Evolutionary conservation across 2,113 vertebrate species (phyloP).

Genomic region (Anolis carolinensis): DNA sequence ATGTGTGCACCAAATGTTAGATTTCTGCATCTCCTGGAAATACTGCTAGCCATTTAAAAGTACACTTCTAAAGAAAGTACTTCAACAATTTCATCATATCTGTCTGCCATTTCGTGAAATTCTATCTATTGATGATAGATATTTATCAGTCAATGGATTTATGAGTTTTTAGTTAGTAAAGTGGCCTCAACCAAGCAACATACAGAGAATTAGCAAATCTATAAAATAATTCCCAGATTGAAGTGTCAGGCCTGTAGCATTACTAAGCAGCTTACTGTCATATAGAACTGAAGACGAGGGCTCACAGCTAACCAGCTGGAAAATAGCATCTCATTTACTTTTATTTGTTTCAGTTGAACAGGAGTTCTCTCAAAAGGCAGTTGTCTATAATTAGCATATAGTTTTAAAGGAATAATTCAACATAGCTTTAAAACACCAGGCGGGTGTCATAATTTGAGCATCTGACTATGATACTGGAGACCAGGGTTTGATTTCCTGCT

Average conservation of each 20-base stretch:
- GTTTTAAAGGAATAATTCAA: too few relatives aligned
- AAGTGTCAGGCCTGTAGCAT: neutral
- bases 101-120: neutral
- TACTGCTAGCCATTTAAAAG: neutral
- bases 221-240: neutral
- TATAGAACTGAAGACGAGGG: neutral
- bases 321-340: neutral
- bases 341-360: neutral
- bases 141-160: neutral
- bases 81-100: neutral
- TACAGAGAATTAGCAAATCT: neutral
- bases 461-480: too few relatives aligned
- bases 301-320: neutral
- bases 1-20: too few relatives aligned
- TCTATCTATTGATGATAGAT: neutral
- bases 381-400: too few relatives aligned
- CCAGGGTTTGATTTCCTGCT: too few relatives aligned
- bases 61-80: neutral
- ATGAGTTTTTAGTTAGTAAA: neutral
- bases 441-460: too few relatives aligned
- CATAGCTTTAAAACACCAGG: too few relatives aligned
- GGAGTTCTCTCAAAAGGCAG: neutral
- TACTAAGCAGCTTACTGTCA: neutral
- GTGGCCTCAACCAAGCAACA: neutral
- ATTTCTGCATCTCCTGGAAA: neutral